Evolutionary conservation across 2,888 invertebrate species (phyloP).

Genomic region (Limnephilus marmoratus): DNA sequence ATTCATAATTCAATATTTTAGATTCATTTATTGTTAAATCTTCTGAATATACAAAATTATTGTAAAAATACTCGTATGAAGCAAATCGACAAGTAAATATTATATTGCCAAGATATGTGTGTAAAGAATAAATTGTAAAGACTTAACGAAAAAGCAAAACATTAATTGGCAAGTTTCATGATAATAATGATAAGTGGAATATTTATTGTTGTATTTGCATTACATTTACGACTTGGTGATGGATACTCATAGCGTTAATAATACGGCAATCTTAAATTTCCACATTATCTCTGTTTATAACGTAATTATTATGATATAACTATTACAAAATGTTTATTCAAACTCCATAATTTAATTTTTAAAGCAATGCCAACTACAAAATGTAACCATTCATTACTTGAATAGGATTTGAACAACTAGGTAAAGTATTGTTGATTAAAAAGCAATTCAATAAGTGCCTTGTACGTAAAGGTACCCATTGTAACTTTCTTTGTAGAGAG

Average conservation of each 20-base stretch:
- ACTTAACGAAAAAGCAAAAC: too few species aligned
- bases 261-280: not conserved
- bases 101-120: too few species aligned
- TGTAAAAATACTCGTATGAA: too few species aligned
- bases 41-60: too few species aligned
- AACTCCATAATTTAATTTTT: not conserved
- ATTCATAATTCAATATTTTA: too few species aligned
- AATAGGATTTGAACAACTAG: not conserved
- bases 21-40: too few species aligned
- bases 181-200: too few species aligned
- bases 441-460: not conserved
- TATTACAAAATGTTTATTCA: not conserved
- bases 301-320: not conserved
- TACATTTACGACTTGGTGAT: too few species aligned
- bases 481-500: conserved; percentile 47
- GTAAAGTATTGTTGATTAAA: not conserved
- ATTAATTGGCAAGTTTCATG: too few species aligned
- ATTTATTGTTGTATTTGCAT: not conserved
- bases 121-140: too few species aligned
- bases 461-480: not conserved
- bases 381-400: not conserved
- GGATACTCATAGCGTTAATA: not conserved
- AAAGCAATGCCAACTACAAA: not conserved
- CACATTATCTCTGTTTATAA: not conserved
- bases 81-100: too few species aligned